Percentiles rank a stretch among this genome's conserved stretches.
phyloP scores from a whole-genome alignment of 1,140 invertebrate species.

The Anastrepha obliqua region DNA sequence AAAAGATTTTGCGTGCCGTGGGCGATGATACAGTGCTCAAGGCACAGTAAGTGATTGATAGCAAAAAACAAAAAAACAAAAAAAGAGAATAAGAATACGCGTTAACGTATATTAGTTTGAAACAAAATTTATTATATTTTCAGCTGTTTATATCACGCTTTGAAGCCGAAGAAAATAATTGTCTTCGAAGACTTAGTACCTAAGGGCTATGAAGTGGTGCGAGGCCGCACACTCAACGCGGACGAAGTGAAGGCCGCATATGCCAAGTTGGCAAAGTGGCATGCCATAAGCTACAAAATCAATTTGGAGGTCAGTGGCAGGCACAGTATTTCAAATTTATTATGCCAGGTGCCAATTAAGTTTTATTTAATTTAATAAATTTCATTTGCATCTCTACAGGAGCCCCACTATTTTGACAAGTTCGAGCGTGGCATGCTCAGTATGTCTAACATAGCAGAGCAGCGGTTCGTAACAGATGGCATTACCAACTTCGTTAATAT shows the following conservation, averaged over 20 bases:
- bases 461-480: constrained; percentile 57
- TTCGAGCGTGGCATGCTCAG: constrained; percentile 58
- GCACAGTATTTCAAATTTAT: neutral
- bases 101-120: no score
- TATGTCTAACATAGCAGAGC: constrained; percentile 52
- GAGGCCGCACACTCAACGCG: constrained; percentile 54
- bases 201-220: constrained; percentile 60
- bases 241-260: constrained; percentile 59
- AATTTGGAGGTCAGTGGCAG: neutral
- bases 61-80: neutral
- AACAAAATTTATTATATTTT: neutral
- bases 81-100: no score
- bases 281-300: constrained; percentile 65
- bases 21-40: constrained; percentile 58
- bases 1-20: constrained; percentile 58
- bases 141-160: constrained; percentile 60
- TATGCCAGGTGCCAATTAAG: neutral
- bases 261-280: constrained; percentile 65
- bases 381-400: constrained; percentile 26
- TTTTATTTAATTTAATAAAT: neutral
- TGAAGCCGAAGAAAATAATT: constrained; percentile 61
- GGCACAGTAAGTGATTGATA: neutral
- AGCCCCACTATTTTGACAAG: constrained; percentile 59
- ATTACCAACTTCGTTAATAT: constrained; percentile 60
- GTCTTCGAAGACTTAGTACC: constrained; percentile 64